A percentile compares a stretch with the other conserved stretches of the same genome.
phyloP scores from a whole-genome alignment of 2,888 invertebrate genomes.

The Zhuqinia jingwanae region DNA sequence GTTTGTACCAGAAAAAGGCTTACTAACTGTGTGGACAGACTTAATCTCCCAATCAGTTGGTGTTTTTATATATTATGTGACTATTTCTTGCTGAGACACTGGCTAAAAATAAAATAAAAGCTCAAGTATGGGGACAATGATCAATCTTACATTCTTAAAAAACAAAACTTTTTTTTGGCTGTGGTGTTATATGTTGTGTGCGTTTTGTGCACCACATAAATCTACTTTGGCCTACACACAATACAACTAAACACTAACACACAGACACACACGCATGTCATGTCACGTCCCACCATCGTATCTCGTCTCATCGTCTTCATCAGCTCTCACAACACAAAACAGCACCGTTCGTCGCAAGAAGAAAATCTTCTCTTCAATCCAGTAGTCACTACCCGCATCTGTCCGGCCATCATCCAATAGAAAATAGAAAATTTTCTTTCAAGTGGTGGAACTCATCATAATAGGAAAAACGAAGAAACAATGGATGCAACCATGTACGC shows the following conservation, averaged over 20 bases:
- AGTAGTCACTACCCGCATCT: conserved; percentile 8
- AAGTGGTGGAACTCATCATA: conserved; percentile 15
- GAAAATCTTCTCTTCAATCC: not conserved
- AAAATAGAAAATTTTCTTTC: conserved; percentile 2
- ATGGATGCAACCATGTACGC: not conserved
- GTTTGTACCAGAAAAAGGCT: not conserved
- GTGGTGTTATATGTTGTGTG: conserved; percentile 36
- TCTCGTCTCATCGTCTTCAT: not conserved
- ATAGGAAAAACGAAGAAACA: conserved; percentile 19
- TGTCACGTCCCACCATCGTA: conserved; percentile 14
- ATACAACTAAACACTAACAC: no score
- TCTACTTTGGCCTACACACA: conserved; percentile 10
- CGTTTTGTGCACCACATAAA: conserved; percentile 38
- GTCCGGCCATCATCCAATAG: not conserved
- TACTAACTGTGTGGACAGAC: conserved; percentile 4
- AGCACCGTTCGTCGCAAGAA: no score
- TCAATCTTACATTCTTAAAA: not conserved
- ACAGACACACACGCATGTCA: conserved; percentile 26
- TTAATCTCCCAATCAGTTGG: conserved; percentile 7
- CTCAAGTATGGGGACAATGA: conserved; percentile 7
- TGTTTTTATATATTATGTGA: conserved; percentile 39
- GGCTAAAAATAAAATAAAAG: not conserved
- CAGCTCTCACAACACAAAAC: not conserved
- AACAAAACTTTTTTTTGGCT: not conserved
- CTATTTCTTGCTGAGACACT: not conserved